phyloP scores from a whole-genome alignment of 2,888 invertebrate genomes.

The Morpho achilles region DNA sequence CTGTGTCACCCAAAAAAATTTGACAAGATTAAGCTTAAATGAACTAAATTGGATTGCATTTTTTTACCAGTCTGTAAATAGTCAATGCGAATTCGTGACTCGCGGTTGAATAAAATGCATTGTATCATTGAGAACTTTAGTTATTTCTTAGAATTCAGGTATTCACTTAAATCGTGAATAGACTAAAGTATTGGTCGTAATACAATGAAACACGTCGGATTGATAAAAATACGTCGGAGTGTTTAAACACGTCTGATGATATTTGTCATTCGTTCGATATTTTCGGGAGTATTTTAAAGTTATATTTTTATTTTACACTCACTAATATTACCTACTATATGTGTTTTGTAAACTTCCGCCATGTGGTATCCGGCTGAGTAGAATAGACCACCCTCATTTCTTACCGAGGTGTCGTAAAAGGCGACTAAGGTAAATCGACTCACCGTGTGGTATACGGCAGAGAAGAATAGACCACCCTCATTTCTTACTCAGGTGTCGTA shows the following conservation, averaged over 20 bases:
- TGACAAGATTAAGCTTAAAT: slow-evolving; percentile 1
- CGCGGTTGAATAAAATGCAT: slow-evolving; percentile 1
- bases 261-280: no score
- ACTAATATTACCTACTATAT: no score
- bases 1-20: not conserved
- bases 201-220: not conserved
- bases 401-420: no score
- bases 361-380: no score
- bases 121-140: slow-evolving; percentile 1
- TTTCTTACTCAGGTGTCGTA: no score
- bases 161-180: slow-evolving; percentile 2
- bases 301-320: no score
- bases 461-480: no score
- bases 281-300: no score
- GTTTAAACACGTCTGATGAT: not conserved
- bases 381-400: no score
- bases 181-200: not conserved
- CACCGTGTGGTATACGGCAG: no score
- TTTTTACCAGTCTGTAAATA: not conserved
- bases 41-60: slow-evolving; percentile 1
- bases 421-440: no score
- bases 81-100: slow-evolving; percentile 11
- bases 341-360: no score
- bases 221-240: not conserved
- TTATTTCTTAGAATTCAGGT: slow-evolving; percentile 3